phyloP scores from a whole-genome alignment of 1,140 invertebrate species.

The Ceratoteleas bidentatus region DNA sequence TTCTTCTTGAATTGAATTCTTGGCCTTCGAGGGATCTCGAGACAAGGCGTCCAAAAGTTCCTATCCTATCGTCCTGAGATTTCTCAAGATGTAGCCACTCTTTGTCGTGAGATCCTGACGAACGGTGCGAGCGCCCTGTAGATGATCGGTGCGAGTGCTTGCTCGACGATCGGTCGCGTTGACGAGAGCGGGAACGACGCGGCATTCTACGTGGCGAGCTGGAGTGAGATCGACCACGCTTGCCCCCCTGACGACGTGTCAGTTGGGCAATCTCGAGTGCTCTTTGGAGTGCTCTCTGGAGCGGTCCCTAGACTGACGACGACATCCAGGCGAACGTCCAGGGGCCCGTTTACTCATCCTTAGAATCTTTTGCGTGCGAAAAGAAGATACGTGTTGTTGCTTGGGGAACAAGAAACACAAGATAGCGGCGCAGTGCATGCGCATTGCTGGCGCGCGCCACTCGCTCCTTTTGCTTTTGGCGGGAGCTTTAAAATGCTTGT shows the following conservation, averaged over 20 bases:
- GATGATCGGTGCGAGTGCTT: too few relatives aligned
- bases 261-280: background rate
- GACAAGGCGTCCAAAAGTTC: background rate
- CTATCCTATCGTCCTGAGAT: background rate
- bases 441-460: background rate
- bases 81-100: background rate
- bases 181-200: too few relatives aligned
- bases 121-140: background rate
- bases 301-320: background rate
- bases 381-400: constrained; percentile 11
- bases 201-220: too few relatives aligned
- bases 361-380: background rate
- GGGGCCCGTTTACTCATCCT: background rate
- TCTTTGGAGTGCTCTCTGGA: background rate
- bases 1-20: background rate
- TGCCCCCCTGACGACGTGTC: too few relatives aligned
- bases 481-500: constrained; percentile 16
- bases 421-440: background rate
- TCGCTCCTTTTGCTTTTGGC: constrained; percentile 3
- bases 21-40: background rate
- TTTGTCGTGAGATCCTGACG: background rate
- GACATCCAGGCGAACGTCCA: background rate
- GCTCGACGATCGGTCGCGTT: too few relatives aligned
- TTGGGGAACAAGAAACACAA: constrained; percentile 39
- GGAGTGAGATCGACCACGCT: too few relatives aligned